Base-by-base conservation (phyloP, 2,888 invertebrate genomes). In the Callinectes sapidus region DNA sequence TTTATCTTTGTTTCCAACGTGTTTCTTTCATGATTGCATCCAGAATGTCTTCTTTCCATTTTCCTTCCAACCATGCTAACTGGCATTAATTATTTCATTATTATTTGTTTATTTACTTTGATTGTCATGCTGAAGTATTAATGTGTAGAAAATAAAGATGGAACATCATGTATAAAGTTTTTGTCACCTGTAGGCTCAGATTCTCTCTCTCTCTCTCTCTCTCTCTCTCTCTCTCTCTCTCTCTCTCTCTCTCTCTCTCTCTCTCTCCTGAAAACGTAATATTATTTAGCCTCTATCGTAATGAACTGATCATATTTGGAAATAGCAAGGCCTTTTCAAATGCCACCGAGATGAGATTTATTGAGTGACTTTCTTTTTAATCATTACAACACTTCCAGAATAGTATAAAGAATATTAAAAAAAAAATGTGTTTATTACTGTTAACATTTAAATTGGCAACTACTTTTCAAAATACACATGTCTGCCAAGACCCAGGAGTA, bases 31-130 rank as follows among this genome's bases (percentile, higher is more conserved):
- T 35, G 81, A 81, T 81, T 35, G 32, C 23, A 35, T 81, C 81
- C 81, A 81, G 16, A 16, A 81, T 32, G 81, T 81, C 81, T 81
- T 81, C 16, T 81, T 10, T 81, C 81, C 81, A 81, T 16, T 81
- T 16, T 16, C 35, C 81, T 35, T 81, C 2, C 28, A 81, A 35
- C 35, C 81, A 35, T 32, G 81, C 71, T 28, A 28, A 5, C 28
- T 16, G 23, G 61, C 18, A 16, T 5, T 61, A 18, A 16, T 5
- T 61, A 18, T 18, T 48, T 0, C 3, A 8, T 48, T 48, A 48
- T 10, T 48, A 48, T 5, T 48, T 48, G 10, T 10, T 48, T 61
- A 61, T 16, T 61, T 61, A 0, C 2, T 18, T 23, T 5, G 61
- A 61, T 23, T 5, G 61, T 16, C 16, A 23, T 5, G 18, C 2